Percentiles rank a stretch among this genome's conserved stretches.
Conservation (phyloP, 2,113 vertebrate species). For the Carassius carassius region DNA sequence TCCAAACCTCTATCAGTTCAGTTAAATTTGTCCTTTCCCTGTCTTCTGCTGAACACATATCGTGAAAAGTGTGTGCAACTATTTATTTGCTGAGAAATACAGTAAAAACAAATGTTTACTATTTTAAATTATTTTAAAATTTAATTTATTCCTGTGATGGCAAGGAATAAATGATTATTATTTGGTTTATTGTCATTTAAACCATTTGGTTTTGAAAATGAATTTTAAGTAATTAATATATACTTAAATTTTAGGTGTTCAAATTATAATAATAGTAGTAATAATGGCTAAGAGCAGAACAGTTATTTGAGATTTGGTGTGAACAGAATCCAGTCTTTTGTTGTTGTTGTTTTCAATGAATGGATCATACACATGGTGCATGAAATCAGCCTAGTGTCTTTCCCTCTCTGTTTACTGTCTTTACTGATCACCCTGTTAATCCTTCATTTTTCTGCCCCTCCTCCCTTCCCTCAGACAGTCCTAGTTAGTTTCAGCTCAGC, state of each 20-base stretch:
- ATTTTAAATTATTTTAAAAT: too few species aligned
- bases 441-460: slow-evolving; percentile 16
- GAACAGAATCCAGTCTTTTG: neutral
- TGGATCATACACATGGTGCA: slow-evolving; percentile 25
- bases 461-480: slow-evolving; percentile 29
- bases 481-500: slow-evolving; percentile 20
- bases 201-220: too few species aligned
- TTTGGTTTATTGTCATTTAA: too few species aligned
- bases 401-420: slow-evolving; percentile 24
- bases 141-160: too few species aligned
- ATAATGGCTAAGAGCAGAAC: neutral
- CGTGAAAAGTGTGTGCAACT: too few species aligned
- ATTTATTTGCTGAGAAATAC: too few species aligned
- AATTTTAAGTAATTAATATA: too few species aligned
- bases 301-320: neutral
- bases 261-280: neutral
- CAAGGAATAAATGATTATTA: too few species aligned
- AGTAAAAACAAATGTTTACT: too few species aligned
- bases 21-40: too few species aligned
- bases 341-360: slow-evolving; percentile 31
- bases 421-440: slow-evolving; percentile 34
- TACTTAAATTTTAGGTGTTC: neutral
- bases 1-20: too few species aligned
- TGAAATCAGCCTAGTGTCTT: slow-evolving; percentile 4
- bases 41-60: too few species aligned